Evolutionary conservation across 2,113 vertebrate genomes (phyloP), one percentile per base, ranked within the genome.

Genomic region (Ammodytes marinus): DNA sequence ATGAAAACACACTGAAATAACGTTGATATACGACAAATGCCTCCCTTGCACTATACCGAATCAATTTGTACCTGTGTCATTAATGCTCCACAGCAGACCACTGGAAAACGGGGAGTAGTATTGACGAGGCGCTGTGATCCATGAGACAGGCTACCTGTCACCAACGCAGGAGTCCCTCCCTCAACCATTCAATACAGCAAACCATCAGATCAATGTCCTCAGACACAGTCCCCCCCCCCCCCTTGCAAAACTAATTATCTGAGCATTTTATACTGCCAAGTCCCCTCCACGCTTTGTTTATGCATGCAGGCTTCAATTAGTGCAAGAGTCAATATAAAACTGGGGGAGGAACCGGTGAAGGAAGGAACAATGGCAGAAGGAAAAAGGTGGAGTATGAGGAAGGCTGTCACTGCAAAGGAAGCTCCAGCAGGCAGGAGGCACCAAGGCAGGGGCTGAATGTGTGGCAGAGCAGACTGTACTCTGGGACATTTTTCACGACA

Each of bases 291-390:
- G 86, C 92, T 96, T 94, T 96, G 92, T 95, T 96, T 95, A 93
- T 91, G 92, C 86, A 93, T 91, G 92, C 86, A 88, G 84, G 79
- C 90, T 92, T 93, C 95, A 96, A 96, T 96, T 97, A 96, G 94
- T 90, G 79, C 91, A 85, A 88, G 88, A 92, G 95, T 97, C 96
- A 96, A 97, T 97, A 95, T 94, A 89, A 85, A 95, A 92, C 94
- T 92, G 93, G 93, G 90, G 95, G 93, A 93, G 93, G 91, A 15
- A 87, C 91, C 72, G 63, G 42, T 79, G 77, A 74, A 42, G 47
- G 74, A 27, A 78, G 79, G 86, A 86, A 88, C 91, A 93, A 92
- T 79, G 88, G 79, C 66, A 83, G 85, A 83, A 85, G 75, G 77
- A 70, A 76, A 84, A 72, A 77, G 81, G 82, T 58, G 78, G 69